Base-by-base conservation (phyloP, 2,113 vertebrate species). In the Centropus bengalensis region DNA sequence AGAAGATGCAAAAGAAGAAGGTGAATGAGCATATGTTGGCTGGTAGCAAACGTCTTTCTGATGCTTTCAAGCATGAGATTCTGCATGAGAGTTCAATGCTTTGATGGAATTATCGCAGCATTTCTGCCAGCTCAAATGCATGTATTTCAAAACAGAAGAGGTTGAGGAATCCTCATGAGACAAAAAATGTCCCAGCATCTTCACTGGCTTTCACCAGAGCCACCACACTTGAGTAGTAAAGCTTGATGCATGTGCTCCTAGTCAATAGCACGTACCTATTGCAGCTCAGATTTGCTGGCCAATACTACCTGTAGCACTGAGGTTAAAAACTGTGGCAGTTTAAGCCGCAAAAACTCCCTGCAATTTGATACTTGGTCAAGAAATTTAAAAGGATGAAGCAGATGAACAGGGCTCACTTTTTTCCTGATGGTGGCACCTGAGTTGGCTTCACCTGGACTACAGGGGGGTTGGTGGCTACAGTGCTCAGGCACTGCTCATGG, bases 1-100 rank as follows among this genome's bases (percentile, higher is more conserved):
- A 87, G 75, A 88, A 70, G 15, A 52, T 69, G 30, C 64, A 85
- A 94, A 95, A 81, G 78, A 82, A 82, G 64, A 49, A 74, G 86
- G 36, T 76, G 74, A 88, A 82, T 79, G 36, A 47, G 19, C 93
- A 54, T 82, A 66, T 79, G 74, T 60, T 92, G 36, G 58, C 40
- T 94, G 27, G 36, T 67, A 76, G 69, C 12, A 91, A 82, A 79
- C 87, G 30, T 27, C 21, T 91, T 93, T 47, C 81, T 89, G 60
- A 89, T 82, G 69, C 66, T 55, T 64, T 36, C 30, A 92, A 83
- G 27, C 62, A 44, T 73, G 60, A 62, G 47, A 54, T 68, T 81
- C 9, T 7, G 42, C 0, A 0, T 49, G 18, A 22, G 54, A 55
- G 19, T 47, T 56, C 32, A 28, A 66, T 2, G 4, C 49, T 91